Evolutionary conservation across 2,888 invertebrate genomes (phyloP), one percentile per base, ranked within the genome.

Genomic region (Perizoma affinitatum): DNA sequence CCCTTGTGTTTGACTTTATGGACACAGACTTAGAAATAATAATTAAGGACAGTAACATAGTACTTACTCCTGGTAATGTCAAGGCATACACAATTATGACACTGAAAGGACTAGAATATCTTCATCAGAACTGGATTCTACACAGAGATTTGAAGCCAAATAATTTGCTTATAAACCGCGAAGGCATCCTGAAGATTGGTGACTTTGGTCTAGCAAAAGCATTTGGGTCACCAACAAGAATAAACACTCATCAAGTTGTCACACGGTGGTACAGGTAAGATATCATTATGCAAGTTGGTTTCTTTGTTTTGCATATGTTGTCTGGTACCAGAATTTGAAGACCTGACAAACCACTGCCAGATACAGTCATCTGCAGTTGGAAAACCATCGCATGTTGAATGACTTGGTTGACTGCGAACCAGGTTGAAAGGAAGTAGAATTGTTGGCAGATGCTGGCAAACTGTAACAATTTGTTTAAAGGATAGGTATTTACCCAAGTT

Each of bases 141-240:
- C 99, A 99, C 83, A 95, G 99, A 83, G 99, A 99, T 94, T 93
- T 99, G 74, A 99, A 99, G 86, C 99, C 99, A 0, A 99, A 99
- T 86, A 99, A 99, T 93, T 95, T 99, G 78, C 93, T 99, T 35
- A 97, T 99, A 34, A 98, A 98, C 84, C 94, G 96, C 35, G 95
- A 96, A 71, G 99, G 99, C 5, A 94, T 98, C 33, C 89, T 99
- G 5, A 99, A 99, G 92, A 96, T 99, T 75, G 99, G 98, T 67
- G 99, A 99, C 95, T 99, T 99, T 93, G 99, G 99, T 82, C 93
- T 99, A 67, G 99, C 99, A 0, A 98, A 99, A 82, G 96, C 97
- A 78, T 99, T 96, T 92, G 99, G 99, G 0, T 99, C 99, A 0
- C 99, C 99, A 4, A 98, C 96, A 78, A 94, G 99, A 78, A 94